Conservation (phyloP, 2,888 invertebrate species). For the Cosmia pyralina region DNA sequence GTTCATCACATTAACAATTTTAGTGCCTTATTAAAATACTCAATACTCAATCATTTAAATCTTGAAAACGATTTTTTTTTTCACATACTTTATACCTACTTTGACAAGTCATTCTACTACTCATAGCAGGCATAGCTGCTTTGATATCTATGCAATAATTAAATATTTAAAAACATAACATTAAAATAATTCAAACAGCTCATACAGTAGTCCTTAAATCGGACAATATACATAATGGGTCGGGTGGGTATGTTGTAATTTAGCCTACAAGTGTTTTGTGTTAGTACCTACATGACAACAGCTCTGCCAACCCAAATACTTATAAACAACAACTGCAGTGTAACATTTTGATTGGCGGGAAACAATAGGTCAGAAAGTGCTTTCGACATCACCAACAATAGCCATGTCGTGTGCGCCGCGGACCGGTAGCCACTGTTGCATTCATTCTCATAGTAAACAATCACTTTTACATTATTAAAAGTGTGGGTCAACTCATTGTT, state of each 20-base stretch:
- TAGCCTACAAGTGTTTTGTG: not conserved
- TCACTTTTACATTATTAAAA: slow-evolving; percentile 79
- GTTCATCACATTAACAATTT: not conserved
- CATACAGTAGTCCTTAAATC: not conserved
- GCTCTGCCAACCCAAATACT: slow-evolving; percentile 50
- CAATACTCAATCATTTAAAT: too few relatives aligned
- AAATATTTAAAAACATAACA: too few relatives aligned
- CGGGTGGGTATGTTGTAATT: slow-evolving; percentile 4
- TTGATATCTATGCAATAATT: not conserved
- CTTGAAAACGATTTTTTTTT: not conserved
- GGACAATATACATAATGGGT: not conserved
- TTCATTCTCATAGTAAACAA: slow-evolving; percentile 83
- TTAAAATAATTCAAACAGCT: not conserved
- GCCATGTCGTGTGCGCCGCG: slow-evolving; percentile 71
- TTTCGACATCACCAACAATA: slow-evolving; percentile 82
- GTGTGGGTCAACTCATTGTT: slow-evolving; percentile 81
- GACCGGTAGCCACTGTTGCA: slow-evolving; percentile 72
- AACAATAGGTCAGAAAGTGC: slow-evolving; percentile 83
- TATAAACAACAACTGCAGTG: slow-evolving; percentile 72
- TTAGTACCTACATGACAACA: slow-evolving; percentile 36
- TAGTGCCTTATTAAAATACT: not conserved
- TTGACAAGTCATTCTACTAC: too few relatives aligned
- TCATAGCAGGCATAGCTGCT: not conserved
- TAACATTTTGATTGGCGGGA: slow-evolving; percentile 76
- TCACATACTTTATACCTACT: too few relatives aligned